Conservation (phyloP, 2,797 vertebrate genomes). For the Etheostoma perlongum region DNA sequence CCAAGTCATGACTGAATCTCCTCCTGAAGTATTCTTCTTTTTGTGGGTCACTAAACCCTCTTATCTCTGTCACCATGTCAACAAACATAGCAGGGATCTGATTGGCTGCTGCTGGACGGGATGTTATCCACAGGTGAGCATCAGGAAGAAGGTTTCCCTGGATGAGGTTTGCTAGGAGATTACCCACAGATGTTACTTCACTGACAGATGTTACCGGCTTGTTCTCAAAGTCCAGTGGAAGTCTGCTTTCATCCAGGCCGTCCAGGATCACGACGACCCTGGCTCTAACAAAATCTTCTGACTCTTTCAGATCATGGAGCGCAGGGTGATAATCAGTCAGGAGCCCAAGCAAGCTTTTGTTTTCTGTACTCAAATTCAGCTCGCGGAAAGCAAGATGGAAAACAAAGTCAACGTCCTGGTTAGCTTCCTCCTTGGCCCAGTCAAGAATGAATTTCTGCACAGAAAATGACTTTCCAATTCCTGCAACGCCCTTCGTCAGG, state of each 20-base stretch:
- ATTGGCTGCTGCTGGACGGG: conserved; percentile 59
- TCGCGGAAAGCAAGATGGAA: conserved; percentile 60
- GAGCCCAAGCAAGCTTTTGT: conserved; percentile 41
- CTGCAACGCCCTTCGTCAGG: conserved; percentile 64
- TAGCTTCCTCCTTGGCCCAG: conserved; percentile 55
- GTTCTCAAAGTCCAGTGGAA: conserved; percentile 44
- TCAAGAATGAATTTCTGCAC: conserved; percentile 70
- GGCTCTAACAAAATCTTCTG: not conserved
- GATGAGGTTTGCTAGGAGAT: conserved; percentile 64
- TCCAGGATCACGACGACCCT: conserved; percentile 58
- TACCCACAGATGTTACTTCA: conserved; percentile 22
- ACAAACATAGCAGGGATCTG: conserved; percentile 59
- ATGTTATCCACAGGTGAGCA: conserved; percentile 65
- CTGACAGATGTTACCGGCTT: conserved; percentile 18
- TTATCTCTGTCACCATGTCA: conserved; percentile 59
- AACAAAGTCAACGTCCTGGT: conserved; percentile 50
- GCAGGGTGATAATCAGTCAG: conserved; percentile 49
- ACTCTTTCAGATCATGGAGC: accelerated
- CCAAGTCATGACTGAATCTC: accelerated
- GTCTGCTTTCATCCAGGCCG: conserved; percentile 70
- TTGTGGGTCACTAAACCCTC: conserved; percentile 60
- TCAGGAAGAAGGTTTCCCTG: conserved; percentile 59
- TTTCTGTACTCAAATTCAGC: conserved; percentile 34
- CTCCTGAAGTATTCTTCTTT: conserved; percentile 60
- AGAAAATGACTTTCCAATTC: conserved; percentile 73